phyloP scores from a whole-genome alignment of 2,888 invertebrate species.

The Sinohyriopsis cumingii region DNA sequence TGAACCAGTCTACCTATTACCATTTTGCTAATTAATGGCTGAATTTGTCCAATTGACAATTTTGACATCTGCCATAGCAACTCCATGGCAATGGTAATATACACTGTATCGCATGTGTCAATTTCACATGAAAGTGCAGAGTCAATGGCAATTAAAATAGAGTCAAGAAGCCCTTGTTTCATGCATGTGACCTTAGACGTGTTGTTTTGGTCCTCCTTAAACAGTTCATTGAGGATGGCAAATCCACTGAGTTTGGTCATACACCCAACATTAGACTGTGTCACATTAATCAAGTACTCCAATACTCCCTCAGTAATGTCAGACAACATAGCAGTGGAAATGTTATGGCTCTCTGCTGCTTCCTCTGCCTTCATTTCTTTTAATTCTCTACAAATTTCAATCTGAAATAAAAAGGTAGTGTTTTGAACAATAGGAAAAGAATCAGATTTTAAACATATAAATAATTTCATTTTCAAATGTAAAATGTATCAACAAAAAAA shows the following conservation, averaged over 20 bases:
- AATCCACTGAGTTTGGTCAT: constrained; percentile 35
- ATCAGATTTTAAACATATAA: no score
- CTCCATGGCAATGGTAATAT: constrained; percentile 32
- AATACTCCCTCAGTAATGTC: constrained; percentile 8
- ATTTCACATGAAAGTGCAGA: constrained; percentile 12
- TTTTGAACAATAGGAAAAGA: no score
- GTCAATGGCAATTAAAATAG: constrained; percentile 31
- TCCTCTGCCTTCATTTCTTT: no score
- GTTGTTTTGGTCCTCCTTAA: constrained; percentile 21
- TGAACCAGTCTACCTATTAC: constrained; percentile 30
- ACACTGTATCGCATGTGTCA: constrained; percentile 24
- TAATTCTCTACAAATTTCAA: no score
- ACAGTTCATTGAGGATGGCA: constrained; percentile 34
- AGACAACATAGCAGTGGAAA: not conserved
- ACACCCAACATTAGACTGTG: constrained; percentile 11
- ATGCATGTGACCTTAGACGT: constrained; percentile 20
- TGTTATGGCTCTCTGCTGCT: not conserved
- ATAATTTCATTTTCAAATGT: no score
- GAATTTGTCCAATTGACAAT: constrained; percentile 26
- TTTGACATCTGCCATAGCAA: constrained; percentile 36
- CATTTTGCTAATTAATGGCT: constrained; percentile 26
- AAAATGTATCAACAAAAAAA: no score
- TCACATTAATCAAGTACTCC: constrained; percentile 25
- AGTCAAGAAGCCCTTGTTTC: constrained; percentile 27
- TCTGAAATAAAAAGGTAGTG: no score